Conservation (phyloP, 2,113 vertebrate species). For the Thunnus maccoyii region DNA sequence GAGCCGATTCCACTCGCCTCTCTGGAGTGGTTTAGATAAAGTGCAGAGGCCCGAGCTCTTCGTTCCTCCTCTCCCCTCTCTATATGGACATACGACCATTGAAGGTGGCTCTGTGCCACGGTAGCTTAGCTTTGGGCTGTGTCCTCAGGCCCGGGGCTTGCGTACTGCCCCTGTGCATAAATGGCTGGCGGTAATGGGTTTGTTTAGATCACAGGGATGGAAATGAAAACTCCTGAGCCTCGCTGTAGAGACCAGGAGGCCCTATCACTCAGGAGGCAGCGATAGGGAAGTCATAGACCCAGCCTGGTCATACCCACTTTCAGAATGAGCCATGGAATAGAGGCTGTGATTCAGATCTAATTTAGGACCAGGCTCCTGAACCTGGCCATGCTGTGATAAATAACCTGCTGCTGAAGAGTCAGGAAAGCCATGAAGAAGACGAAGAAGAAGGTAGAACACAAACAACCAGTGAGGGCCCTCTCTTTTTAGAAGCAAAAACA, state of each 20-base stretch:
- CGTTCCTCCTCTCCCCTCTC: conserved; percentile 58
- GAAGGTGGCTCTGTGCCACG: conserved; percentile 82
- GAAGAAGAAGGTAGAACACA: conserved; percentile 21
- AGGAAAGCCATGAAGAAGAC: conserved; percentile 58
- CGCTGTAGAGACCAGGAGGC: conserved; percentile 70
- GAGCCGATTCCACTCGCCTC: conserved; percentile 84
- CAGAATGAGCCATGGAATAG: conserved; percentile 68
- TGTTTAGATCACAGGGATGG: conserved; percentile 88
- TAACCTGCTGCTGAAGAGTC: conserved; percentile 61
- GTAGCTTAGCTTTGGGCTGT: conserved; percentile 82
- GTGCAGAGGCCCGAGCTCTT: conserved; percentile 69
- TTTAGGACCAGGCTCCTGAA: conserved; percentile 69
- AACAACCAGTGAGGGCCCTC: conserved; percentile 22
- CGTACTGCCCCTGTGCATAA: conserved; percentile 75
- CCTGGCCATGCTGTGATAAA: conserved; percentile 68
- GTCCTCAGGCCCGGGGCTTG: conserved; percentile 74
- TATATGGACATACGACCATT: conserved; percentile 77
- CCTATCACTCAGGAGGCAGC: conserved; percentile 77
- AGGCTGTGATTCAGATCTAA: conserved; percentile 80
- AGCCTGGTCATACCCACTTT: conserved; percentile 71
- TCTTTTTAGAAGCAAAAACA: conserved; percentile 6
- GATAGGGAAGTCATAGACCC: conserved; percentile 69
- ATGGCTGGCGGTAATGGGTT: conserved; percentile 83
- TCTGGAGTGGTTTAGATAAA: conserved; percentile 87
- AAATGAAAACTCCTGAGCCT: conserved; percentile 84